phyloP scores from a whole-genome alignment of 2,113 vertebrate species.

The Crotophaga sulcirostris region DNA sequence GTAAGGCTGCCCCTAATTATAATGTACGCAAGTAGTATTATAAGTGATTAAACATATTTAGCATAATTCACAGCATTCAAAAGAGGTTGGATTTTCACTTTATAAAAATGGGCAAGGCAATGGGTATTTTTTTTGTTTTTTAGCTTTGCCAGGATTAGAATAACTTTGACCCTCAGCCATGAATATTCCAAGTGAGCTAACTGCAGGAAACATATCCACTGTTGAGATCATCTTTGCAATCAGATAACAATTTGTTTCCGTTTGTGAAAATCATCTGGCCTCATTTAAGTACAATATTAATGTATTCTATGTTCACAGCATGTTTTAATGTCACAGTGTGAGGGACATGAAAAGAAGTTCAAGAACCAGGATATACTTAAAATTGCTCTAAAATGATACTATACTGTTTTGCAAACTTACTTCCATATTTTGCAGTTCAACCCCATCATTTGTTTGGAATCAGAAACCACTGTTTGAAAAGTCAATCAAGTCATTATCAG shows the following conservation, averaged over 20 bases:
- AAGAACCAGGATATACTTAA: neutral
- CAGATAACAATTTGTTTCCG: constrained; percentile 52
- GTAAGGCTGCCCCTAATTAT: neutral
- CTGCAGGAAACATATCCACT: constrained; percentile 54
- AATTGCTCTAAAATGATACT: neutral
- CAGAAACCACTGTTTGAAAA: neutral
- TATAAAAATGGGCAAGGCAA: constrained; percentile 51
- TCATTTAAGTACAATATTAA: neutral
- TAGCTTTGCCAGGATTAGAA: constrained; percentile 36
- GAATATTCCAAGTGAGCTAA: constrained; percentile 66
- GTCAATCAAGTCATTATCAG: neutral
- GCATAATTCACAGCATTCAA: neutral
- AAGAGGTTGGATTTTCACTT: neutral
- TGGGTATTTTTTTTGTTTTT: constrained; percentile 10
- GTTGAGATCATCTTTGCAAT: constrained; percentile 48
- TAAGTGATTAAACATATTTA: too few relatives aligned
- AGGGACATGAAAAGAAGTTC: neutral
- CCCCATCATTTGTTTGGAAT: neutral
- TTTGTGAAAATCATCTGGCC: constrained; percentile 17
- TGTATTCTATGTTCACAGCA: neutral
- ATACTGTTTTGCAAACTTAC: neutral
- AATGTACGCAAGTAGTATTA: neutral
- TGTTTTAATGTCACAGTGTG: neutral
- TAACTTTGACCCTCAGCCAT: constrained; percentile 51
- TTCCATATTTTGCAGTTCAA: neutral